These are phyloP conservation scores for Drosophila kepulauana DNA, from an alignment of 1,140 invertebrate species.

Conservation along the genomic window DNA sequence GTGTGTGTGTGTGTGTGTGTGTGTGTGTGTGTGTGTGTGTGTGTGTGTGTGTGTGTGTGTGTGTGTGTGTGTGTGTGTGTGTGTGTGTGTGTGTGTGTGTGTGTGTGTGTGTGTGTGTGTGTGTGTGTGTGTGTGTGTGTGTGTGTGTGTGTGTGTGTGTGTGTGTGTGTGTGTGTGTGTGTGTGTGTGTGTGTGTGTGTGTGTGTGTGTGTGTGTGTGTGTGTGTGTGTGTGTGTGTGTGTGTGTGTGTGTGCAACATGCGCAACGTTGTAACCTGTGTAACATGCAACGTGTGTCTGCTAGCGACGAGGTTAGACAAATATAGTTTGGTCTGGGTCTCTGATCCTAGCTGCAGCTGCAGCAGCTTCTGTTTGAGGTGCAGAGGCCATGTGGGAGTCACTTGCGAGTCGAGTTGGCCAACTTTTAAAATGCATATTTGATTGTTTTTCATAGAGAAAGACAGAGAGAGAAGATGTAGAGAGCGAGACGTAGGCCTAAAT, in stretches of 20 bases:
- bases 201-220: too few relatives aligned
- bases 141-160: too few relatives aligned
- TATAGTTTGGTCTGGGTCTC: constrained; percentile 68
- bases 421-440: constrained; percentile 83
- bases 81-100: background rate
- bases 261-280: background rate
- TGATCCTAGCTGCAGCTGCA: constrained; percentile 42
- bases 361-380: constrained; percentile 76
- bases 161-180: too few relatives aligned
- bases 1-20: background rate
- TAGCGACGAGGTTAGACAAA: constrained; percentile 79
- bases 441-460: constrained; percentile 53
- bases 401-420: constrained; percentile 51
- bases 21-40: background rate
- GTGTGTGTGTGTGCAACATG: constrained; percentile 10
- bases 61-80: background rate
- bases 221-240: too few relatives aligned
- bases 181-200: too few relatives aligned
- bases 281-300: constrained; percentile 38
- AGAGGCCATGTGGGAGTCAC: constrained; percentile 67
- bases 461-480: background rate
- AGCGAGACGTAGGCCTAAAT: constrained; percentile 20
- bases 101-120: background rate
- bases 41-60: background rate
- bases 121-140: too few relatives aligned